phyloP scores from a whole-genome alignment of 1,140 invertebrate species.

The Ephestia elutella region DNA sequence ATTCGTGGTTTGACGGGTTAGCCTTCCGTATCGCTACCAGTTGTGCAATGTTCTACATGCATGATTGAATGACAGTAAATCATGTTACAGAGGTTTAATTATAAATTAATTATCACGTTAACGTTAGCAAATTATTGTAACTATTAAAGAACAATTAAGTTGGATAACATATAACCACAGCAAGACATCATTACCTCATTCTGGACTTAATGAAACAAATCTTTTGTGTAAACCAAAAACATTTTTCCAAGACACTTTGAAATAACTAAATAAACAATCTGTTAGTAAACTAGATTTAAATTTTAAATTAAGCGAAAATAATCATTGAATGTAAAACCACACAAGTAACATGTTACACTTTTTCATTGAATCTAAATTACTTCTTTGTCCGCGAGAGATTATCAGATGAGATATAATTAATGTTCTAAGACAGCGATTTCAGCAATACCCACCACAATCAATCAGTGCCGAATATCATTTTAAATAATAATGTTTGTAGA shows the following conservation, averaged over 20 bases:
- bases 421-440: background rate
- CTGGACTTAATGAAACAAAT: background rate
- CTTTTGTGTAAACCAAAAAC: background rate
- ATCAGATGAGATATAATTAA: background rate
- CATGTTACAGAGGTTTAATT: constrained; percentile 12
- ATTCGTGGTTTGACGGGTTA: background rate
- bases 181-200: background rate
- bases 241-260: background rate
- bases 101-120: background rate
- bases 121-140: background rate
- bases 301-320: no score
- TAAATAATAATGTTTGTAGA: background rate
- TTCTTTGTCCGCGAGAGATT: background rate
- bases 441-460: background rate
- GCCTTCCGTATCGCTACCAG: constrained; percentile 5
- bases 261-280: background rate
- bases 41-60: constrained; percentile 15
- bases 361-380: background rate
- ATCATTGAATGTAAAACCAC: background rate
- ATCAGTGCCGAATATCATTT: background rate
- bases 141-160: background rate
- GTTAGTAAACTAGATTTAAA: no score
- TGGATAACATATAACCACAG: background rate
- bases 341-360: background rate
- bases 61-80: constrained; percentile 19